Evolutionary conservation across 2,797 vertebrate species (phyloP).

Genomic region (Muraenolepis orangiensis): DNA sequence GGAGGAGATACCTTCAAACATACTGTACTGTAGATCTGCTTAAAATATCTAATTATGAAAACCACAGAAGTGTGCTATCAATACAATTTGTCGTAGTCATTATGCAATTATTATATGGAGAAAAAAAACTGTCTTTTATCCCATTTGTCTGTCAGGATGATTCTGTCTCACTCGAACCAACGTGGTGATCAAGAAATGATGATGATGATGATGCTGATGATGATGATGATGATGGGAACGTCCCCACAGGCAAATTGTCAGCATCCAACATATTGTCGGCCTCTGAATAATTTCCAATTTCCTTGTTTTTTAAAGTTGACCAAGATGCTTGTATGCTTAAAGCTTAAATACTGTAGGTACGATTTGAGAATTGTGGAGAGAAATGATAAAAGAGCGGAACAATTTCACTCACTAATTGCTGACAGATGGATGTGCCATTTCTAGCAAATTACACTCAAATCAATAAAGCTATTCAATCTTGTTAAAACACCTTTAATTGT

Average conservation of each 20-base stretch:
- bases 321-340: background rate
- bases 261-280: background rate
- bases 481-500: background rate
- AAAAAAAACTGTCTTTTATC: background rate
- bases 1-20: background rate
- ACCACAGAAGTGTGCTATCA: background rate
- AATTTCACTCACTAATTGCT: background rate
- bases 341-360: background rate
- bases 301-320: background rate
- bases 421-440: too few relatives aligned
- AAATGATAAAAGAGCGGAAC: background rate
- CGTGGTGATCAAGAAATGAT: background rate
- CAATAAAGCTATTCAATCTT: background rate
- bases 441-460: background rate
- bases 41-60: background rate
- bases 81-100: background rate
- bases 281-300: background rate
- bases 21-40: background rate
- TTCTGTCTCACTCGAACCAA: background rate
- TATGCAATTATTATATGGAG: background rate
- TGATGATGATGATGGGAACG: background rate
- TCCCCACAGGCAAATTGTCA: background rate
- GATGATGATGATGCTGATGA: background rate
- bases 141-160: background rate
- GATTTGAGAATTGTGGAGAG: background rate